Base-by-base conservation (phyloP, 2,113 vertebrate genomes). In the Ceyx melanurus region DNA sequence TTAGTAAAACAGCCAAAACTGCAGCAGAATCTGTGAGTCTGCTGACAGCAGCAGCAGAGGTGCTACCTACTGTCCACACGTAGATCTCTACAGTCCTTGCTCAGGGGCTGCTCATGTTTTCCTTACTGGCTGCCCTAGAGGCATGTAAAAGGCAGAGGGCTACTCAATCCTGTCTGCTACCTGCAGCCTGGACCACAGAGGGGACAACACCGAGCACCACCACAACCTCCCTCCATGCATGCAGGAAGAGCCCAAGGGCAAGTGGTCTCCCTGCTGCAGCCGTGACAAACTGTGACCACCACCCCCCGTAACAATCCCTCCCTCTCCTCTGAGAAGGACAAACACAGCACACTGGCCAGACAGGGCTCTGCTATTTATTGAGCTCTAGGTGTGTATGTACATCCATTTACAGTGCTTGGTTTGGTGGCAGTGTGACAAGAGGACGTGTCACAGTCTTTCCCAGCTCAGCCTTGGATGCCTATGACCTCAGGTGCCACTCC, bases 331-430 rank as follows among this genome's bases (percentile, higher is more conserved):
- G 26, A 8, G 48, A 80, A 73, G 68, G 56, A 89, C 62, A 72
- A 86, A 89, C 23, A 31, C 25, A 4, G 64, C 79, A 92, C 51
- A 28, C 56, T 0, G 0, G 45, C 31, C 40, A 72, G 60, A 54
- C 8, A 7, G 79, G 86, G 79, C 64, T 88, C 87, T 76, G 67
- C 84, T 91, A 51, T 96, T 95, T 93, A 96, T 89, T 97, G 90
- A 93, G 79, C 64, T 91, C 82, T 76, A 60, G 75, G 70, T 76
- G 65, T 70, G 37, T 89, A 93, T 73, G 60, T 92, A 93, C 89
- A 96, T 33, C 82, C 85, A 67, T 56, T 82, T 82, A 82, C 91
- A 84, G 83, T 23, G 85, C 94, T 93, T 8, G 67, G 88, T 58
- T 74, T 1, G 5, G 91, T 51, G 72, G 85, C 74, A 56, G 77